Percentiles rank a stretch among this genome's conserved stretches.
phyloP scores from a whole-genome alignment of 2,888 invertebrate species.

The Ferdinandea cuprea region DNA sequence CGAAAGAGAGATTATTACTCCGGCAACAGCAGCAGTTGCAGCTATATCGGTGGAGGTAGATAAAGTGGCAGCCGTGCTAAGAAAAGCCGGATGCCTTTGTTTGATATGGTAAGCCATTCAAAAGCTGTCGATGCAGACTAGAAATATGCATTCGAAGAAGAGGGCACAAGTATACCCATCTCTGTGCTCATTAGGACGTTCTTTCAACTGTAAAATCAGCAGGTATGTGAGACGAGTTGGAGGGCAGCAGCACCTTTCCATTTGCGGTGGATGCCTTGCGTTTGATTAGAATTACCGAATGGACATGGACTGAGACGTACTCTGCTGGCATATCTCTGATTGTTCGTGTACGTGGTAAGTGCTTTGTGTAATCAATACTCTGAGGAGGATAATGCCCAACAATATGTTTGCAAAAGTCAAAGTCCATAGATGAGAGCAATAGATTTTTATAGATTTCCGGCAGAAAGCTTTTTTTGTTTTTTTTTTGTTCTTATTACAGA shows the following conservation, averaged over 20 bases:
- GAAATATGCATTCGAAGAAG: slow-evolving; percentile 31
- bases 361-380: slow-evolving; percentile 16
- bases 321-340: slow-evolving; percentile 1
- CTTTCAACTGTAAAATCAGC: slow-evolving; percentile 9
- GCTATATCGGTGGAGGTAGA: slow-evolving; percentile 26
- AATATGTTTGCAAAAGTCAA: neutral
- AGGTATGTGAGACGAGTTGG: neutral
- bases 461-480: too few relatives aligned
- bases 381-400: neutral
- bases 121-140: slow-evolving; percentile 29
- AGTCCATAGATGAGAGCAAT: neutral
- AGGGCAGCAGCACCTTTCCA: slow-evolving; percentile 17
- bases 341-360: slow-evolving; percentile 31
- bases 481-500: too few relatives aligned
- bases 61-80: neutral
- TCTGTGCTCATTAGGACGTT: slow-evolving; percentile 55
- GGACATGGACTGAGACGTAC: slow-evolving; percentile 7
- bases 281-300: slow-evolving; percentile 23
- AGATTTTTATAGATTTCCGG: neutral
- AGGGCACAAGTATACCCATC: slow-evolving; percentile 19
- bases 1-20: slow-evolving; percentile 53
- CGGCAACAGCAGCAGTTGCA: too few relatives aligned
- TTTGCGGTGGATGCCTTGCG: slow-evolving; percentile 45
- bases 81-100: slow-evolving; percentile 1
- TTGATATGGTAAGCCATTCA: slow-evolving; percentile 27